Percentiles rank a stretch among this genome's conserved stretches.
Conservation (phyloP, 2,113 vertebrate genomes). For the Andinoacara biseriatus region DNA sequence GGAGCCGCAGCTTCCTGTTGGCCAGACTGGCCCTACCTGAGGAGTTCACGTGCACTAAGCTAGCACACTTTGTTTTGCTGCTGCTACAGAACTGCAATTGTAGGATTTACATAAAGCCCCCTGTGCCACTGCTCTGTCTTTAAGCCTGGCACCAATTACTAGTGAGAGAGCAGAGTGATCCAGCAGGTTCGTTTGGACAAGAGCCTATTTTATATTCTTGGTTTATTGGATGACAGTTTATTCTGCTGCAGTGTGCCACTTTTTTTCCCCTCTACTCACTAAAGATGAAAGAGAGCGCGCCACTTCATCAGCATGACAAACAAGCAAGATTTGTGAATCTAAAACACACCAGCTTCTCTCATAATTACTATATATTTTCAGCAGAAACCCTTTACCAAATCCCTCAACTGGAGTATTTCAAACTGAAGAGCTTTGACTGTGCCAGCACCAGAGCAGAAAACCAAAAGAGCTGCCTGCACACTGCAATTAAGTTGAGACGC, state of each 20-base stretch:
- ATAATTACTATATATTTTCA: slow-evolving; percentile 31
- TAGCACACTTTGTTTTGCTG: neutral
- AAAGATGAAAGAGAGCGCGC: neutral
- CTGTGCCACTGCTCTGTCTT: neutral
- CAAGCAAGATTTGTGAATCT: neutral
- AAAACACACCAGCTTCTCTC: slow-evolving; percentile 4
- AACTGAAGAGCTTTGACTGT: slow-evolving; percentile 34
- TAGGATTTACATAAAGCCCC: neutral
- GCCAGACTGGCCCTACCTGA: slow-evolving; percentile 2
- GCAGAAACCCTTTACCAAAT: neutral
- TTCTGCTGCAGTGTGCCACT: neutral
- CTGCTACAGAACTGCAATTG: slow-evolving; percentile 6
- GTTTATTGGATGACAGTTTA: slow-evolving; percentile 3
- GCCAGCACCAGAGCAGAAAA: slow-evolving; percentile 14
- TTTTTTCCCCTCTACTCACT: neutral
- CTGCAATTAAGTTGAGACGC: slow-evolving; percentile 48
- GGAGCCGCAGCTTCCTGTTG: neutral
- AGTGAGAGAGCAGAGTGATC: neutral
- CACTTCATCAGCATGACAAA: slow-evolving; percentile 5
- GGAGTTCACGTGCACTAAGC: neutral
- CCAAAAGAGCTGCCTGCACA: slow-evolving; percentile 23
- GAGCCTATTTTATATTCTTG: slow-evolving; percentile 1
- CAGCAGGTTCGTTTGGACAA: slow-evolving; percentile 1
- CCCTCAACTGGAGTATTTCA: neutral
- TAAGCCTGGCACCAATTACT: neutral